Evolutionary conservation across 2,797 vertebrate genomes (phyloP), one percentile per base, ranked within the genome.

Genomic region (Gallinago stenura): DNA sequence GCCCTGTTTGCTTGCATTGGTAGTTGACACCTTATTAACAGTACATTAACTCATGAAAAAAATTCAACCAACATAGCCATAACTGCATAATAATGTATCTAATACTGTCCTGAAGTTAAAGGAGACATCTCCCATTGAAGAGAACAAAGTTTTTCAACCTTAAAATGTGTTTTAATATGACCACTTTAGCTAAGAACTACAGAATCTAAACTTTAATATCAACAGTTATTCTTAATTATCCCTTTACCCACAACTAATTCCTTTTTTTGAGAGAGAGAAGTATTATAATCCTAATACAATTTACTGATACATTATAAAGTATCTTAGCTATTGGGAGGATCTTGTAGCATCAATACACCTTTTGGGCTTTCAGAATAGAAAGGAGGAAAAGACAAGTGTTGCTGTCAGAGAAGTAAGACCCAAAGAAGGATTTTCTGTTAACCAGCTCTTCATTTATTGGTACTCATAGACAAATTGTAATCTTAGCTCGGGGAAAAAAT

Each of bases 1-100:
- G 70, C 76, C 89, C 77, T 85, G 33, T 89, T 96, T 90, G 21
- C 88, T 91, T 93, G n/a, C 62, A 86, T 56, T 7, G 5, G 45
- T 69, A 95, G 89, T 87, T 96, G 90, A 90, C 71, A 92, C 57
- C 68, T 95, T 83, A 96, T 95, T 97, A 95, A 65, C 69, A 64
- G 87, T 53, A 90, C 71, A 93, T 93, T 96, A 96, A 39, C 73
- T 69, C 56, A 86, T 39, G 50, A 65, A 76, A 86, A 89, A 88
- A 76, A 82, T 50, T 31, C 35, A 79, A 87, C 21, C 41, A 75
- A 60, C 46, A 39, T 68, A 73, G 70, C 7, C 12, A 31, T 73
- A 62, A 87, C 76, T 78, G 66, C 17, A 93, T 58, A 81, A 68
- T 54, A 93, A 91, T 68, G 73, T 46, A 72, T 64, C 9, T 83